Evolutionary conservation across 2,888 invertebrate species (phyloP).

Genomic region (Philereme transversata): DNA sequence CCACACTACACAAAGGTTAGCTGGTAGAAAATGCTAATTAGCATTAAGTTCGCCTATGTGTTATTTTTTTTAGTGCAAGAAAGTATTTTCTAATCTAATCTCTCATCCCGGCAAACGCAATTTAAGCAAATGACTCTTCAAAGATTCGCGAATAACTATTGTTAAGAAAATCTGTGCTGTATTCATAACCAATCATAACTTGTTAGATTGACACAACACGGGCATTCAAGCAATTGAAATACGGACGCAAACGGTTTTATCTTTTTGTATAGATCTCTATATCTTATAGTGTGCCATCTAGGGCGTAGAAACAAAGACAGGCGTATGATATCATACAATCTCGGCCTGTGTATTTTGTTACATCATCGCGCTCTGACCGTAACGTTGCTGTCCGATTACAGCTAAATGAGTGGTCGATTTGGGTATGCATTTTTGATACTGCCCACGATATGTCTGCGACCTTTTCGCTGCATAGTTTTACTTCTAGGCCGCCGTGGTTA

Average conservation of each 20-base stretch:
- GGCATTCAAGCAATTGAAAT: conserved; percentile 33
- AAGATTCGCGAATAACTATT: conserved; percentile 11
- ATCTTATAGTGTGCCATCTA: conserved; percentile 34
- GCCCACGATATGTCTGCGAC: conserved; percentile 9
- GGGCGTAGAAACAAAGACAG: conserved; percentile 33
- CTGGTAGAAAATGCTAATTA: no score
- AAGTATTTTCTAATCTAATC: no score
- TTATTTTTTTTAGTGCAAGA: no score
- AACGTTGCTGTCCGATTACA: conserved; percentile 21
- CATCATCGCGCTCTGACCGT: conserved; percentile 43
- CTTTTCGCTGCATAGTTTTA: conserved; percentile 2
- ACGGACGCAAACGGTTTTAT: conserved; percentile 40
- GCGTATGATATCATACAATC: conserved; percentile 49
- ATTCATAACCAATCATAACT: conserved; percentile 28
- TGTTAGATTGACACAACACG: conserved; percentile 37
- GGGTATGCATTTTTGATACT: conserved; percentile 13
- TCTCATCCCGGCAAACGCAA: not conserved
- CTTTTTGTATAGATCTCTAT: conserved; percentile 29
- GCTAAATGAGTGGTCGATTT: conserved; percentile 4
- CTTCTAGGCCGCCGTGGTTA: not conserved
- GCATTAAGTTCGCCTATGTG: no score
- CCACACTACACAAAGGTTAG: no score
- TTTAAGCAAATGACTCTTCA: not conserved
- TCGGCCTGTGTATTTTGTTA: conserved; percentile 47
- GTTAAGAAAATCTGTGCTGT: conserved; percentile 12